Conservation (phyloP, 1,140 invertebrate genomes). For the Odontomachus brunneus region DNA sequence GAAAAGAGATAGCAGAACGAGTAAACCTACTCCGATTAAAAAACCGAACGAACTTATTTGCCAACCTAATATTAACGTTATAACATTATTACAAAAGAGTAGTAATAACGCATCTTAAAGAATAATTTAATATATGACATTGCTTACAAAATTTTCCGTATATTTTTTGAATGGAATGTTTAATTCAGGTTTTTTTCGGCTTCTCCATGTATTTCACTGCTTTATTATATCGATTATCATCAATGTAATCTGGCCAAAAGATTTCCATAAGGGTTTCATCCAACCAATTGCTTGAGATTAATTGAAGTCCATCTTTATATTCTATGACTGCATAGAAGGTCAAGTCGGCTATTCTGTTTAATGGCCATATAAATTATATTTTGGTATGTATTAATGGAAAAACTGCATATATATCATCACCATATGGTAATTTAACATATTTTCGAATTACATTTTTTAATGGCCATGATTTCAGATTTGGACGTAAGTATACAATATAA, state of each 20-base stretch:
- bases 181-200: background rate
- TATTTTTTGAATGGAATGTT: background rate
- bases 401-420: conserved; percentile 6
- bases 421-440: conserved; percentile 6
- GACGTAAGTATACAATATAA: background rate
- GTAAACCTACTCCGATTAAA: too few relatives aligned
- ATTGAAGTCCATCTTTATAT: conserved; percentile 15
- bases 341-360: background rate
- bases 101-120: too few relatives aligned
- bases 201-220: conserved; percentile 1
- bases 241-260: conserved; percentile 4
- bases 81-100: too few relatives aligned
- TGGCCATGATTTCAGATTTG: conserved; percentile 9
- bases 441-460: background rate
- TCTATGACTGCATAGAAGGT: background rate
- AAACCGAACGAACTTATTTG: too few relatives aligned
- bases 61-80: too few relatives aligned
- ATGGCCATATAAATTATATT: conserved; percentile 10
- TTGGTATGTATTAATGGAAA: conserved; percentile 27
- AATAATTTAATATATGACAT: background rate
- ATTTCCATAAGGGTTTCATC: background rate
- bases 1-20: too few relatives aligned
- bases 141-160: conserved; percentile 7
- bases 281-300: conserved; percentile 2
- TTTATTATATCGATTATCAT: background rate